Base-by-base conservation (phyloP, 1,140 invertebrate species). In the Dufourea novaeangliae region DNA sequence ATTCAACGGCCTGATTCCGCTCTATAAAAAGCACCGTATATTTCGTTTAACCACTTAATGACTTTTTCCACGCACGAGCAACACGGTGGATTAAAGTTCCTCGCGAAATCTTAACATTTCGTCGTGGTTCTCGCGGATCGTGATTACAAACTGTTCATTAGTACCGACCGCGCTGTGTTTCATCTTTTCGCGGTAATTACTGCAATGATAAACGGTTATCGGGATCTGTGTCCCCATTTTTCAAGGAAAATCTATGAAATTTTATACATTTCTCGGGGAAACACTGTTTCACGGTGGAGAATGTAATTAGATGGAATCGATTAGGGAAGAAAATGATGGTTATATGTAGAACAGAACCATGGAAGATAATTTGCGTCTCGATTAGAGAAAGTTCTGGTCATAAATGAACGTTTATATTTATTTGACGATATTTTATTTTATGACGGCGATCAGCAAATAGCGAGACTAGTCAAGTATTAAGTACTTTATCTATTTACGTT, bases 11-110 rank as follows among this genome's bases (percentile, higher is more conserved):
- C 29, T 29, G 66, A 39, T 50, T 59, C 17, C 29, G 64, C 22
- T 29, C 59, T 59, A 46, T 5, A 69, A 61, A 69, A 59, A 59
- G 1, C 17, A 8, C 1, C 32, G 20, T 50, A 59, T 34, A 10
- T 67, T n/a, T 44, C 73, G 64, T 76, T 69, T 69, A 57, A 76
- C 69, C 73, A 76, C 54, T 61, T 59, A 69, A 76, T 68, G 73
- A 76, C 20, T 76, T 76, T 69, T 54, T 46, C 41, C 66, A 75
- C 72, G 64, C 66, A 68, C 64, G 34, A 12, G 41, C 4, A 25
- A 52, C 39, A n/a, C 50, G 12, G 17, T 25, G 17, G 34, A 66
- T 73, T 32, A n/a, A 27, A 20, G 32, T 63, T 17, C 17, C 8
- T 11, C 27, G 52, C 50, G 27, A 52, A 50, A 32, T 62, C 32